These are phyloP conservation scores for Leuciscus idus DNA, from an alignment of 2,113 vertebrate species.

Conservation along the genomic window DNA sequence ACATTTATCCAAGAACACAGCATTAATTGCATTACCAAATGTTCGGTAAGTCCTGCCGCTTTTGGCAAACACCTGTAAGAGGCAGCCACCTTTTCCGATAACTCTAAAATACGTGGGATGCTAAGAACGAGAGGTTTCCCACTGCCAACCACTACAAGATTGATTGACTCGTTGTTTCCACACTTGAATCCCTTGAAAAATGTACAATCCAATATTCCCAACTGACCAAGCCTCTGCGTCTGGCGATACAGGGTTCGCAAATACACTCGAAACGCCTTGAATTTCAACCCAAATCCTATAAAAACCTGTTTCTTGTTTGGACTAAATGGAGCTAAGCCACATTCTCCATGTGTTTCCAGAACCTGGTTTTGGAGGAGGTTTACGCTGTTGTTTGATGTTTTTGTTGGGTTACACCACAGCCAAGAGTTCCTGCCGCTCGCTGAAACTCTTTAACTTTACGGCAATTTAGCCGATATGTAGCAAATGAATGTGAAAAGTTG, in stretches of 20 bases:
- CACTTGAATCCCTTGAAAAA: constrained; percentile 38
- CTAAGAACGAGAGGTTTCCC: not conserved
- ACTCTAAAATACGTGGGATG: constrained; percentile 15
- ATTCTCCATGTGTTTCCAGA: constrained; percentile 49
- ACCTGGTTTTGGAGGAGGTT: constrained; percentile 42
- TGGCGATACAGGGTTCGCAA: not conserved
- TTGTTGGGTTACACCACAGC: constrained; percentile 40
- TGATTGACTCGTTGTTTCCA: constrained; percentile 2
- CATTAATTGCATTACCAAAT: too few species aligned
- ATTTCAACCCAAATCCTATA: constrained; percentile 35
- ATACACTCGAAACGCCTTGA: constrained; percentile 7
- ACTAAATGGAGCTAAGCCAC: constrained; percentile 46
- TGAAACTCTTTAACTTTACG: constrained; percentile 23
- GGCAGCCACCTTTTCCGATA: constrained; percentile 16
- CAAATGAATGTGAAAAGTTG: constrained; percentile 30
- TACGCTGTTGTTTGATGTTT: constrained; percentile 47
- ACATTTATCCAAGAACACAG: too few species aligned
- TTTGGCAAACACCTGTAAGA: not conserved
- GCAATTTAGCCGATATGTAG: constrained; percentile 28
- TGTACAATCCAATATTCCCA: constrained; percentile 2
- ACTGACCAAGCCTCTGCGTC: not conserved
- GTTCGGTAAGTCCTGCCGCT: not conserved
- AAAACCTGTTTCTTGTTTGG: constrained; percentile 50
- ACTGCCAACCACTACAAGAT: not conserved
- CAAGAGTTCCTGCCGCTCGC: constrained; percentile 36